Evolutionary conservation across 2,797 vertebrate genomes (phyloP), one percentile per base, ranked within the genome.

Genomic region (Poecile montanus): DNA sequence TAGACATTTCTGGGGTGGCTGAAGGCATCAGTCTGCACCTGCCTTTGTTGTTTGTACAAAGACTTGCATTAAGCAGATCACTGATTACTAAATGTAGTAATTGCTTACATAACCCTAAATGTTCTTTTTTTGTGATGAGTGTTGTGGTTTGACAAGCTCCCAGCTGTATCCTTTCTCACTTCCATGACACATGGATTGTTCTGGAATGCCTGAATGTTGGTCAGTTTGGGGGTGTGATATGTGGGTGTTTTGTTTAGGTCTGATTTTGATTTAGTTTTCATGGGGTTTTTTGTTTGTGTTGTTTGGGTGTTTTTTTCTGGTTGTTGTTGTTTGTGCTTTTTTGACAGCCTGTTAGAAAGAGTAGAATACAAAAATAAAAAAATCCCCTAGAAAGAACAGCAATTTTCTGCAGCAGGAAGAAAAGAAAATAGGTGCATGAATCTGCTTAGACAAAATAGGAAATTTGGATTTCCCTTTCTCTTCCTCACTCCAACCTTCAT

Each of bases 221-320:
- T 60, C 53, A 40, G 7, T 32, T 36, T 66, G 66, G 26, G 15
- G 18, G 32, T 42, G 6, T 29, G 45, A 32, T 36, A 34, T 27
- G 40, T 47, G 38, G 25, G 6, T 42, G 25, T 9, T 72, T 45
- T 34, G 11, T 36, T 80, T 13, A 53, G 15, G 11, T n/a, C n/a
- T 19, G n/a, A 10, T 29, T 78, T 58, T 36, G 19, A 9, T 68
- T 82, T 27, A 1, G 3, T 25, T 38, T 32, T 86, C 16, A 4
- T 54, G 42, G 13, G 2, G 1, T 4, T 32, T 16, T 20, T n/a
- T 26, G 16, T 27, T 68, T 58, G 5, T 4, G n/a, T n/a, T 36
- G 1, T 21, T 62, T 34, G 17, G 1, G 0, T 10, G 25, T 12
- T 38, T 63, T 53, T 18, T 36, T 5, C 32, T 38, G 4, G 3